These are phyloP conservation scores for Mactra quadrangularis DNA, from an alignment of 1,140 invertebrate genomes.

Conservation along the genomic window DNA sequence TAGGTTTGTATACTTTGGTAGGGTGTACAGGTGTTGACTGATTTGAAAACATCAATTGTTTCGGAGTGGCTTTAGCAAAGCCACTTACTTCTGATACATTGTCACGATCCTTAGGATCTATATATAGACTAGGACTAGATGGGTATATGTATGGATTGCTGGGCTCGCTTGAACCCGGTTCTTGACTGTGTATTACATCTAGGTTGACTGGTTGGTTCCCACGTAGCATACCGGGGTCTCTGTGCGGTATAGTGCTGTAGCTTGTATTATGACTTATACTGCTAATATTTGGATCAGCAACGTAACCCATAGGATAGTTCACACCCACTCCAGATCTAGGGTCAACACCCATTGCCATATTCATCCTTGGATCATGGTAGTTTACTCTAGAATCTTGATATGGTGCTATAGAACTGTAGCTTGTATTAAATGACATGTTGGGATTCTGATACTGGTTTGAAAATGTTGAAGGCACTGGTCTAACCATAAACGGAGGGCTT, in stretches of 20 bases:
- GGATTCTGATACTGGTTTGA: conserved; percentile 14
- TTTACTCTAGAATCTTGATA: conserved; percentile 10
- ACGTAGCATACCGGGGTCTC: conserved; percentile 34
- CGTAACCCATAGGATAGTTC: conserved; percentile 31
- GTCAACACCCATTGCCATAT: conserved; percentile 22
- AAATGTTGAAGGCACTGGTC: conserved; percentile 12
- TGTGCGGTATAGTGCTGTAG: conserved; percentile 51
- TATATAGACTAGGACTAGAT: conserved; percentile 47
- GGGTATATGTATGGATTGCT: conserved; percentile 52
- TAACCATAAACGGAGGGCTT: conserved; percentile 49
- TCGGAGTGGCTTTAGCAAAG: conserved; percentile 55
- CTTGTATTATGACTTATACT: conserved; percentile 60
- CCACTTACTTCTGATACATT: conserved; percentile 54
- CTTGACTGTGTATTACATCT: conserved; percentile 30
- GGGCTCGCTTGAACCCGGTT: conserved; percentile 16
- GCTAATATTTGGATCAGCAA: conserved; percentile 46
- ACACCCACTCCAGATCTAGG: conserved; percentile 28
- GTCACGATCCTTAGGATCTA: conserved; percentile 50
- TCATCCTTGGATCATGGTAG: conserved; percentile 19
- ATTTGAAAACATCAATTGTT: conserved; percentile 59
- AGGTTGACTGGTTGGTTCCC: neutral
- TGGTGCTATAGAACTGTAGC: conserved; percentile 29
- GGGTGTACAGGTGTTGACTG: conserved; percentile 56
- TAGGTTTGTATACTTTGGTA: conserved; percentile 28
- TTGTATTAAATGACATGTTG: conserved; percentile 32